Evolutionary conservation across 2,888 invertebrate genomes (phyloP).

Genomic region (Melikaiella ostensackeni): DNA sequence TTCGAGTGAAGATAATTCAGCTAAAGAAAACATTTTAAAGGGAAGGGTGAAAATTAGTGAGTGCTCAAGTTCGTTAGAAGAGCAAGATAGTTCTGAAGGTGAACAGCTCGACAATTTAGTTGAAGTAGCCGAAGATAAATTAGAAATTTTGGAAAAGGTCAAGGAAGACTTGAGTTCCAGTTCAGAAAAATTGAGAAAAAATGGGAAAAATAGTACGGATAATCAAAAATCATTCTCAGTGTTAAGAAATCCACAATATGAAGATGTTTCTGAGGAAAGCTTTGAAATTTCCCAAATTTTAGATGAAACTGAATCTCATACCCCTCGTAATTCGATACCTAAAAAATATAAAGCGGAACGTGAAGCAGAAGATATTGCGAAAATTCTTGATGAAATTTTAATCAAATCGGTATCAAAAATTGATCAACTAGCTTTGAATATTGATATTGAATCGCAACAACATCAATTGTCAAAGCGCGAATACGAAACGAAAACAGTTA

Average conservation of each 20-base stretch:
- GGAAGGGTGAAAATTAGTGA: constrained; percentile 41
- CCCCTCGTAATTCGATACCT: constrained; percentile 60
- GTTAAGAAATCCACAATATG: constrained; percentile 70
- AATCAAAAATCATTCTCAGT: constrained; percentile 51
- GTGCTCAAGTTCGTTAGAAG: constrained; percentile 48
- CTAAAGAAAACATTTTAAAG: constrained; percentile 16
- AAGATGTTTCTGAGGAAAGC: constrained; percentile 75
- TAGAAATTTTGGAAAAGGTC: constrained; percentile 60
- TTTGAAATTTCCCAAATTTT: constrained; percentile 74
- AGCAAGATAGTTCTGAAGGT: constrained; percentile 66
- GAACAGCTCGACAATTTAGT: constrained; percentile 68
- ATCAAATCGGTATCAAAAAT: constrained; percentile 56
- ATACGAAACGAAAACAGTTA: not conserved
- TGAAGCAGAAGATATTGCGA: constrained; percentile 67
- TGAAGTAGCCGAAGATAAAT: constrained; percentile 62
- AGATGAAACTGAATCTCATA: constrained; percentile 64
- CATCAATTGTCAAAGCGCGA: not conserved
- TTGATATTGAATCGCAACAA: not conserved
- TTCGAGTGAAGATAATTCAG: not conserved
- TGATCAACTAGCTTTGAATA: constrained; percentile 6
- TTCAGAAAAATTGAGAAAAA: constrained; percentile 37
- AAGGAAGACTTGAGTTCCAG: constrained; percentile 30
- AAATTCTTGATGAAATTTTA: constrained; percentile 69
- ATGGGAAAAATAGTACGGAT: constrained; percentile 39
- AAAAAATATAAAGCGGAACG: constrained; percentile 67